Evolutionary conservation across 2,888 invertebrate genomes (phyloP).

Genomic region (Colletes collaris): DNA sequence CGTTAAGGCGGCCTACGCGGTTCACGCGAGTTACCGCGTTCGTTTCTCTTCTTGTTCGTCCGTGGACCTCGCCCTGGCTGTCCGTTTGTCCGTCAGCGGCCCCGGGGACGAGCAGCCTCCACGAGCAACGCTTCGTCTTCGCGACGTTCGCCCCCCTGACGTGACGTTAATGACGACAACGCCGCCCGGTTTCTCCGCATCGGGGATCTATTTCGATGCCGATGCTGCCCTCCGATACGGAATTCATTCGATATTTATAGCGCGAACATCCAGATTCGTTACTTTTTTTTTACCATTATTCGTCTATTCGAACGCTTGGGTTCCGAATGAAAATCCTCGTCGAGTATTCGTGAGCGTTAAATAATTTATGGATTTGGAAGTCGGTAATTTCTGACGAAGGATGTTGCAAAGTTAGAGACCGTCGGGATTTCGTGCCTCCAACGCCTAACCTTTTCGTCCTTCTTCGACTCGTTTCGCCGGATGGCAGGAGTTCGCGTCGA

Average conservation of each 20-base stretch:
- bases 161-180: slow-evolving; percentile 63
- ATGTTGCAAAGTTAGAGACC: too few species aligned
- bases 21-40: slow-evolving; percentile 74
- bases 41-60: slow-evolving; percentile 62
- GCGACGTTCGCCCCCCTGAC: slow-evolving; percentile 37
- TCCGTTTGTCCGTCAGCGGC: slow-evolving; percentile 66
- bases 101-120: slow-evolving; percentile 32
- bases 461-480: slow-evolving; percentile 3
- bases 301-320: too few species aligned
- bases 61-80: slow-evolving; percentile 53
- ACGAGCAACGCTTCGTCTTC: slow-evolving; percentile 34
- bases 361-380: too few species aligned
- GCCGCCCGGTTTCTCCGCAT: slow-evolving; percentile 14
- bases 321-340: too few species aligned
- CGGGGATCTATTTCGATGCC: slow-evolving; percentile 17
- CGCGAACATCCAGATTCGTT: background rate
- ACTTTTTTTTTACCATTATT: too few species aligned
- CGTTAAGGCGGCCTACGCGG: slow-evolving; percentile 79
- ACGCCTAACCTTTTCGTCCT: too few species aligned
- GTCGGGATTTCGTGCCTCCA: too few species aligned
- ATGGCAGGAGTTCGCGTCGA: slow-evolving; percentile 15
- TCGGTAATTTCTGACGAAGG: too few species aligned
- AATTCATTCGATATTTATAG: slow-evolving; percentile 12
- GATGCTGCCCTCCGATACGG: slow-evolving; percentile 19
- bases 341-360: too few species aligned